Conservation (phyloP, 2,888 invertebrate species). For the Acleris sparsana region DNA sequence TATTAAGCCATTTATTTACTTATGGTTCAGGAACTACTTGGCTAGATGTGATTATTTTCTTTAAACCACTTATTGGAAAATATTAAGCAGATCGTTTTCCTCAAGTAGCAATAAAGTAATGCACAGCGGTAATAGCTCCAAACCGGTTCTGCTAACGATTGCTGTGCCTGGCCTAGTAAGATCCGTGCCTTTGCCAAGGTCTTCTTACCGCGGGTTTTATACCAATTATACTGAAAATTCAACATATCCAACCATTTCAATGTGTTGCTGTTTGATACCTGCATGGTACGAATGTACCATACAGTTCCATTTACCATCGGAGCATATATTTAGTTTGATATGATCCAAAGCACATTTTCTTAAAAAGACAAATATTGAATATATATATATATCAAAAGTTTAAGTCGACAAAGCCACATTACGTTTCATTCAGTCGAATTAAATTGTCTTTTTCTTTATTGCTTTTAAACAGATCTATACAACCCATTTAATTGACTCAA, state of each 20-base stretch:
- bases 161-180: constrained; percentile 38
- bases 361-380: neutral
- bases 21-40: too few relatives aligned
- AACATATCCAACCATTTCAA: too few relatives aligned
- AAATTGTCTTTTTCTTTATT: neutral
- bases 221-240: neutral
- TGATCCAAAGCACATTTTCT: neutral
- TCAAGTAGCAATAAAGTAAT: constrained; percentile 35
- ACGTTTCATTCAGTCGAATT: too few relatives aligned
- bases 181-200: constrained; percentile 44
- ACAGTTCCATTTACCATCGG: too few relatives aligned
- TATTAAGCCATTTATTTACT: too few relatives aligned
- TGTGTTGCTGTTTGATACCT: too few relatives aligned
- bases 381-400: constrained; percentile 8
- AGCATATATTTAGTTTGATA: neutral
- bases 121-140: constrained; percentile 10
- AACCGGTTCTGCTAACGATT: constrained; percentile 39
- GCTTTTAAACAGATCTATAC: neutral
- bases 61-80: neutral
- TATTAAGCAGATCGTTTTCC: constrained; percentile 16
- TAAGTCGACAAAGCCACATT: constrained; percentile 15
- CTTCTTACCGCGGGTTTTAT: neutral
- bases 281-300: too few relatives aligned
- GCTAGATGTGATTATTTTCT: too few relatives aligned
- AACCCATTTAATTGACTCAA: too few relatives aligned